Conservation (phyloP, 1,140 invertebrate genomes). For the Berghia stephanieae region DNA sequence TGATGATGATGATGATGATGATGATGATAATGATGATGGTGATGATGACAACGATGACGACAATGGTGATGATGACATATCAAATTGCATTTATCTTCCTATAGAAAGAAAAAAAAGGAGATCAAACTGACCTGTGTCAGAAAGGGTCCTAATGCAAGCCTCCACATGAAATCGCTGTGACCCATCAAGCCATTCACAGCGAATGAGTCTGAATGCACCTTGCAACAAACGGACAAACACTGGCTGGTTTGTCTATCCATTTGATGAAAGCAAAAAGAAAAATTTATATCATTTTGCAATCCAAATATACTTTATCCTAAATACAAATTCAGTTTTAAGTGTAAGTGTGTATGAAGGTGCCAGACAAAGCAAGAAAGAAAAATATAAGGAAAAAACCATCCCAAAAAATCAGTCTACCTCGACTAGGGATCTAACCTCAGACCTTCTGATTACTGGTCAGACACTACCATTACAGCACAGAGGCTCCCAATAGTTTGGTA, state of each 20-base stretch:
- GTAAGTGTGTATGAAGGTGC: too few species aligned
- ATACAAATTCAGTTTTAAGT: too few species aligned
- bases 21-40: conserved; percentile 5
- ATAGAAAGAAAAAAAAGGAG: not conserved
- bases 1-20: conserved; percentile 23
- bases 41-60: conserved; percentile 5
- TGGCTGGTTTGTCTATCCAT: conserved; percentile 84
- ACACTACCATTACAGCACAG: too few species aligned
- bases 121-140: conserved; percentile 81
- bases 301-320: too few species aligned
- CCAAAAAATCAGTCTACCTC: too few species aligned
- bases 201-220: conserved; percentile 89
- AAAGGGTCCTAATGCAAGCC: conserved; percentile 92
- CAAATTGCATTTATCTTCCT: not conserved
- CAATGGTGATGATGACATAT: not conserved
- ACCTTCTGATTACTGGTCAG: too few species aligned
- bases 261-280: too few species aligned
- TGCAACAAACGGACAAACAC: conserved; percentile 94
- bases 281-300: too few species aligned
- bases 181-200: conserved; percentile 86
- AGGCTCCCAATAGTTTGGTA: too few species aligned
- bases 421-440: too few species aligned
- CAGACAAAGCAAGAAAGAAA: too few species aligned
- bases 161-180: conserved; percentile 91
- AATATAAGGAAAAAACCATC: too few species aligned